phyloP scores from a whole-genome alignment of 2,113 vertebrate species.

The Mixornis gularis region DNA sequence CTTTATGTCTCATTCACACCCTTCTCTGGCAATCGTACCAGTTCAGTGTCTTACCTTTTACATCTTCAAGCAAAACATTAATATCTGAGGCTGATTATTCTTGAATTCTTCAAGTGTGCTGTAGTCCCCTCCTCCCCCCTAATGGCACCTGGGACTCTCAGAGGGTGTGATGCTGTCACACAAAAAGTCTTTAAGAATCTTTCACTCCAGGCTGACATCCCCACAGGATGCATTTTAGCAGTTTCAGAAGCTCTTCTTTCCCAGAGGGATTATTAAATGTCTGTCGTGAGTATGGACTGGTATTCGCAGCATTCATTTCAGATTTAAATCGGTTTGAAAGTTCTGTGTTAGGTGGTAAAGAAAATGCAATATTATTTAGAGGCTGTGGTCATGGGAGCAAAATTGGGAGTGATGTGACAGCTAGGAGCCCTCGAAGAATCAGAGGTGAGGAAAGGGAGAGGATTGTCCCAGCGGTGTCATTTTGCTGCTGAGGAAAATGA shows the following conservation, averaged over 20 bases:
- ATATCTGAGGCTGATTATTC: slow-evolving; percentile 59
- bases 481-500: not conserved
- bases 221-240: slow-evolving; percentile 47
- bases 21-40: not conserved
- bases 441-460: slow-evolving; percentile 19
- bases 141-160: slow-evolving; percentile 49
- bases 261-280: slow-evolving; percentile 37
- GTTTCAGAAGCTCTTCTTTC: slow-evolving; percentile 42
- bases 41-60: slow-evolving; percentile 10
- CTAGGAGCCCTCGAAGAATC: slow-evolving; percentile 8
- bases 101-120: slow-evolving; percentile 20
- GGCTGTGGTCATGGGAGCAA: not conserved
- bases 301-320: slow-evolving; percentile 34
- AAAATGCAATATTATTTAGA: slow-evolving; percentile 41
- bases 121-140: slow-evolving; percentile 11
- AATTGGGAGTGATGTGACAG: slow-evolving; percentile 5
- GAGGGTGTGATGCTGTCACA: slow-evolving; percentile 58
- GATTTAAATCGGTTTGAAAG: slow-evolving; percentile 48
- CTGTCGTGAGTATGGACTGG: slow-evolving; percentile 1
- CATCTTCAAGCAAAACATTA: slow-evolving; percentile 54
- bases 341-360: slow-evolving; percentile 14
- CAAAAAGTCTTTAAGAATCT: slow-evolving; percentile 58
- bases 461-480: slow-evolving; percentile 17
- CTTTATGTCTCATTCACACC: not conserved
- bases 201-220: slow-evolving; percentile 39